A percentile compares a stretch with the other conserved stretches of the same genome.
Evolutionary conservation across 2,888 invertebrate species (phyloP).

Genomic region (Acleris literana): DNA sequence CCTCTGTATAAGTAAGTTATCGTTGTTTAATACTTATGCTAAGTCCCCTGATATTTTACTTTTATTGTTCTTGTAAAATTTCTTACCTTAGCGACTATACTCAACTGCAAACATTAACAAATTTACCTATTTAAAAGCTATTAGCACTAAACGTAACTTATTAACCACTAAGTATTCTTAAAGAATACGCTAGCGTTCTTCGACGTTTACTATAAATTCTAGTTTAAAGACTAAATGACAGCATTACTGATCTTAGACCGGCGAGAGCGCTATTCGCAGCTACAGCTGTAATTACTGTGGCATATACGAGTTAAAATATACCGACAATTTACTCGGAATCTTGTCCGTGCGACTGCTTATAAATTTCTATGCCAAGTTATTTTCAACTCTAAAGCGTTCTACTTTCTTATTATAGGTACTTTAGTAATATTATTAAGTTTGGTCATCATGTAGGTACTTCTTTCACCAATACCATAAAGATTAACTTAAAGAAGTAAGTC

Average conservation of each 20-base stretch:
- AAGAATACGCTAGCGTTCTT: slow-evolving; percentile 56
- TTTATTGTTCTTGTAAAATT: too few species aligned
- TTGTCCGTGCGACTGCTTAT: slow-evolving; percentile 55
- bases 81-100: too few species aligned
- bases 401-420: slow-evolving; percentile 37
- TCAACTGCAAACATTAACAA: too few species aligned
- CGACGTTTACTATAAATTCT: slow-evolving; percentile 69
- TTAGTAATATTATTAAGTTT: too few species aligned
- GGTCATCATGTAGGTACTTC: too few species aligned
- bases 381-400: slow-evolving; percentile 54
- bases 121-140: slow-evolving; percentile 41
- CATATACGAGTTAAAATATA: slow-evolving; percentile 72
- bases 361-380: slow-evolving; percentile 54
- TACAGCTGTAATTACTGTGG: slow-evolving; percentile 78
- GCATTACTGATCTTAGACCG: slow-evolving; percentile 59
- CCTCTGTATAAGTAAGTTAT: too few species aligned
- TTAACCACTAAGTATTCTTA: slow-evolving; percentile 58
- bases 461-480: too few species aligned
- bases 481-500: too few species aligned
- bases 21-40: too few species aligned
- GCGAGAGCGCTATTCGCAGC: slow-evolving; percentile 68
- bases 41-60: too few species aligned
- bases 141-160: slow-evolving; percentile 62
- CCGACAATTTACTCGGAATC: slow-evolving; percentile 66
- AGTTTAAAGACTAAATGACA: slow-evolving; percentile 70